Conservation (phyloP, 2,797 vertebrate genomes). For the Philypnodon macrostomus region DNA sequence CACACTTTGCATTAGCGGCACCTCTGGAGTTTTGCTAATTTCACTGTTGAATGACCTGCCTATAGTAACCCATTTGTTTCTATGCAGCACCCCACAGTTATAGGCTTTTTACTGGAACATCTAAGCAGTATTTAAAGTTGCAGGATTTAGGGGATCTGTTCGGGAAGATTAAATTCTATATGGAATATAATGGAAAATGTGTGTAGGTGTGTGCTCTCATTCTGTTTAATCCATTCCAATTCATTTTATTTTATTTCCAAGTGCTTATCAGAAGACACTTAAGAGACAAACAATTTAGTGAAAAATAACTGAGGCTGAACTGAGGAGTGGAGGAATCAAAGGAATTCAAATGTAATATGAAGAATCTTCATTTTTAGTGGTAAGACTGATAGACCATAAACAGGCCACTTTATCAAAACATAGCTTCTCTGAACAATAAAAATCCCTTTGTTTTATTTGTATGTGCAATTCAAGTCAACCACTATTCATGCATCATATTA, state of each 20-base stretch:
- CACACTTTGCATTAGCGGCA: constrained; percentile 53
- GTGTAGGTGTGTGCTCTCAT: not conserved
- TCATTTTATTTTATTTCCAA: constrained; percentile 8
- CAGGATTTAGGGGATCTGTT: constrained; percentile 7
- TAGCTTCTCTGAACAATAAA: too few species aligned
- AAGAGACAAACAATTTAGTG: not conserved
- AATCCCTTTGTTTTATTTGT: too few species aligned
- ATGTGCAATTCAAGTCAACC: too few species aligned
- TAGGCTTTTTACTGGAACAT: constrained; percentile 49
- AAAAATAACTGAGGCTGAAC: not conserved
- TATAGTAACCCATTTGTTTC: constrained; percentile 56
- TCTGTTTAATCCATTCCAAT: constrained; percentile 9
- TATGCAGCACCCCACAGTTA: constrained; percentile 44
- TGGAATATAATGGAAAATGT: not conserved
- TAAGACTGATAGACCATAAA: too few species aligned
- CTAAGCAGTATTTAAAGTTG: constrained; percentile 42
- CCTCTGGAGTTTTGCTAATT: constrained; percentile 66
- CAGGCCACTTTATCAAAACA: too few species aligned
- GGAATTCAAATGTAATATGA: not conserved
- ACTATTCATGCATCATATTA: too few species aligned
- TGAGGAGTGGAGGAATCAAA: not conserved
- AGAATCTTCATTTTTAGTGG: too few species aligned
- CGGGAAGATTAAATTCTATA: constrained; percentile 11
- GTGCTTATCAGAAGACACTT: constrained; percentile 3
- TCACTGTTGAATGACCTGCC: constrained; percentile 68